Evolutionary conservation across 2,797 vertebrate species (phyloP), one percentile per base, ranked within the genome.

Genomic region (Pitangus sulphuratus): DNA sequence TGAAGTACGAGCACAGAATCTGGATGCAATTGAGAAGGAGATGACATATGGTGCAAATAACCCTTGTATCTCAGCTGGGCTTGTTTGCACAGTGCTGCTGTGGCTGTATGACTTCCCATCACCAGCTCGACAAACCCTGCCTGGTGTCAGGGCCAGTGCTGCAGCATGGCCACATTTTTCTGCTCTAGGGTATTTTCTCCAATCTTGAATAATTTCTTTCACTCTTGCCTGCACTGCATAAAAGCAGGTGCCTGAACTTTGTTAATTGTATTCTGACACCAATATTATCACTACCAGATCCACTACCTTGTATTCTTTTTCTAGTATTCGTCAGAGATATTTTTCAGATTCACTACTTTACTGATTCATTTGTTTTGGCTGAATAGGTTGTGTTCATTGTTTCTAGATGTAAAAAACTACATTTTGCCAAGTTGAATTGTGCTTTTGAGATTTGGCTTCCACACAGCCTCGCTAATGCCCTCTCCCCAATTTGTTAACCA

Each of bases 401-500:
- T 91, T 84, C 70, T 84, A 61, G 24, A 58, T 65, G 19, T 35
- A 45, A 90, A 86, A 47, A 15, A 1, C 31, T 78, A 18, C 28
- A 24, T 61, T 86, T 71, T 11, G 12, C 16, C 3, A 35, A 60
- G 18, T 1, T 45, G 21, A 78, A 48, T 21, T 61, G 30, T 78
- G 50, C 45, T 78, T 81, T 78, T 53, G n/a, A 65, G 10, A 5
- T 71, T 74, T 76, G 35, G 9, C 12, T 45, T 51, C 11, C 11
- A 24, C 25, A 35, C 18, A 89, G 50, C 3, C 6, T 7, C 6
- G 6, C 5, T 21, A 17, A n/a, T 25, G 9, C 4, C 11, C 6
- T 4, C 3, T 39, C 1, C 0, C 8, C 3, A 2, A 4, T 84
- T 81, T 65, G 5, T 79, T 75, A 42, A 3, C 14, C 0, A 0